Percentiles rank a stretch among this genome's conserved stretches.
phyloP scores from a whole-genome alignment of 2,113 vertebrate genomes.

The Ia io region DNA sequence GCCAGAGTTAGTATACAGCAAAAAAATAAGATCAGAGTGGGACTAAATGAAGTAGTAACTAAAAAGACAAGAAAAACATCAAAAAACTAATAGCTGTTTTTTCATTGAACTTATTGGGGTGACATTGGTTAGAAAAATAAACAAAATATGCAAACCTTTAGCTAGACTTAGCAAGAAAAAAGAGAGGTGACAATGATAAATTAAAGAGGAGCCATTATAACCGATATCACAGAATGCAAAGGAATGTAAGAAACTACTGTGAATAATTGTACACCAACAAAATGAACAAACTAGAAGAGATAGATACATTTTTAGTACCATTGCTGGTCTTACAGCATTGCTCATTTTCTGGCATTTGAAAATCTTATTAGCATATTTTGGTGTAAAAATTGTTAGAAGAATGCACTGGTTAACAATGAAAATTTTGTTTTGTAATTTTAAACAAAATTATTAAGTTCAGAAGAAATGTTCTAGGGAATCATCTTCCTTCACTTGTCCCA shows the following conservation, averaged over 20 bases:
- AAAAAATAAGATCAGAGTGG: background rate
- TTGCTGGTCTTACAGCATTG: background rate
- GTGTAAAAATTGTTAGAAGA: background rate
- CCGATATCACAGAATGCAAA: background rate
- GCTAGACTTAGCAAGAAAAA: background rate
- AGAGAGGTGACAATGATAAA: background rate
- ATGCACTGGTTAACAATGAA: background rate
- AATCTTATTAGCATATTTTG: background rate
- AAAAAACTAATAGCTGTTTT: background rate
- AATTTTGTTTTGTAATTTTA: background rate
- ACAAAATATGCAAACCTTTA: background rate
- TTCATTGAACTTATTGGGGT: background rate
- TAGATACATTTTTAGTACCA: background rate
- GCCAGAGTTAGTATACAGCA: background rate
- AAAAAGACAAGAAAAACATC: background rate
- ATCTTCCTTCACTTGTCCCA: background rate
- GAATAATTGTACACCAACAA: background rate
- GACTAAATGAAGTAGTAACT: background rate
- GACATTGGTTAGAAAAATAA: background rate
- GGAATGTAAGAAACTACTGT: background rate
- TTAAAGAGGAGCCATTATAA: background rate
- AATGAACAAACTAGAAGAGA: background rate
- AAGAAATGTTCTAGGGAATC: background rate
- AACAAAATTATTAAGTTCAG: background rate
- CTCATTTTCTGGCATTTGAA: background rate